Percentiles rank a stretch among this genome's conserved stretches.
phyloP scores from a whole-genome alignment of 2,113 vertebrate species.

The Recurvirostra avosetta region DNA sequence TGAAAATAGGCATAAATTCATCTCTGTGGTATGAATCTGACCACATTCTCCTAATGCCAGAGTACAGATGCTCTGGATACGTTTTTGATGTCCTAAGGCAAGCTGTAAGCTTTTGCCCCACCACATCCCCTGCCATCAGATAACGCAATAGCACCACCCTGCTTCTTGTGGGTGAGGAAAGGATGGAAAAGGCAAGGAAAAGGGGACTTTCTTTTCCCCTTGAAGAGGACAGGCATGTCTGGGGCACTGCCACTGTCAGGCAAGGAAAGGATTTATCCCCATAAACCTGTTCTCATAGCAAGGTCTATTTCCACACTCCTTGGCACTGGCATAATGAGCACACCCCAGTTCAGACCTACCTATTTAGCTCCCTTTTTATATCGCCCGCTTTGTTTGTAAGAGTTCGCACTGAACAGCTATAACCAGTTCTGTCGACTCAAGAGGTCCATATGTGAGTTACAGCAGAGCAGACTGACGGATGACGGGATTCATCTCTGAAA shows the following conservation, averaged over 20 bases:
- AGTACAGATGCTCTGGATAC: not conserved
- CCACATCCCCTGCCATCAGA: not conserved
- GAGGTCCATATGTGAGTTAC: not conserved
- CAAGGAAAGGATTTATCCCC: not conserved
- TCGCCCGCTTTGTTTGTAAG: accelerated
- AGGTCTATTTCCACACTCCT: not conserved
- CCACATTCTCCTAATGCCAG: not conserved
- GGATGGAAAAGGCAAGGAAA: not conserved
- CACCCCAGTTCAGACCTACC: not conserved
- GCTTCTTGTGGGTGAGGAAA: not conserved
- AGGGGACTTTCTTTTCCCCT: not conserved
- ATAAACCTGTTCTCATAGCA: not conserved
- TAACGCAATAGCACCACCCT: not conserved
- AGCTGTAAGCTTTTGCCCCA: not conserved
- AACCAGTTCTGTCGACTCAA: not conserved
- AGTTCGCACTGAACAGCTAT: not conserved
- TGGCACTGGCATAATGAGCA: not conserved
- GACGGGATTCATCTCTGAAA: not conserved
- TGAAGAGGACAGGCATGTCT: not conserved
- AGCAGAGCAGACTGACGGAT: not conserved
- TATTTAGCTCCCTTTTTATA: not conserved
- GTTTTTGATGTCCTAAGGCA: not conserved
- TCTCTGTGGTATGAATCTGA: not conserved
- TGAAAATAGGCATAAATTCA: not conserved
- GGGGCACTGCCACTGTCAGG: not conserved